phyloP scores from a whole-genome alignment of 2,113 vertebrate genomes.

The Centropus bengalensis region DNA sequence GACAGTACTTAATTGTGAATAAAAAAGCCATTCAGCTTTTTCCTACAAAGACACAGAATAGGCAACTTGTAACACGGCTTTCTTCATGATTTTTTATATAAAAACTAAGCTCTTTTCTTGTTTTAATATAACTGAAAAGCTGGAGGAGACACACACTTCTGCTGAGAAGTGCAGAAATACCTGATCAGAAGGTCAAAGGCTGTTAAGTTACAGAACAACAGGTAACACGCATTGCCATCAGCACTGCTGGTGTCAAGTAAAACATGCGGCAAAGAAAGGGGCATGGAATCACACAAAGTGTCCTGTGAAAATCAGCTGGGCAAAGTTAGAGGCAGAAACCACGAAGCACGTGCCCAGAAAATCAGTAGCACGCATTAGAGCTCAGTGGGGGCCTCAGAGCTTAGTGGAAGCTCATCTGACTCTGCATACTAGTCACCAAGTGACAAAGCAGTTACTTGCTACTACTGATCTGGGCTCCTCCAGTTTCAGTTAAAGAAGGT shows the following conservation, averaged over 20 bases:
- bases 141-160: not conserved
- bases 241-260: not conserved
- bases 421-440: not conserved
- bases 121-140: not conserved
- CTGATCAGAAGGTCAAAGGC: not conserved
- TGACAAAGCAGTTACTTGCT: not conserved
- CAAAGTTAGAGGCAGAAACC: not conserved
- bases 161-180: not conserved
- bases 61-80: not conserved
- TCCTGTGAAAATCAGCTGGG: not conserved
- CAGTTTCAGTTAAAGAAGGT: not conserved
- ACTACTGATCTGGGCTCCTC: not conserved
- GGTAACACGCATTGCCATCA: not conserved
- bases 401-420: not conserved
- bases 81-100: not conserved
- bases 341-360: not conserved
- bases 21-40: not conserved
- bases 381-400: not conserved
- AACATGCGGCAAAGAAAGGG: not conserved
- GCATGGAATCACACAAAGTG: accelerated
- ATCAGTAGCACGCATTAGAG: not conserved
- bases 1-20: not conserved
- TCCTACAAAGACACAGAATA: not conserved
- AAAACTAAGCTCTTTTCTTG: not conserved
- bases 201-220: not conserved